Evolutionary conservation across 2,888 invertebrate genomes (phyloP), one percentile per base, ranked within the genome.

Genomic region (Hemicrepidius hirtus): DNA sequence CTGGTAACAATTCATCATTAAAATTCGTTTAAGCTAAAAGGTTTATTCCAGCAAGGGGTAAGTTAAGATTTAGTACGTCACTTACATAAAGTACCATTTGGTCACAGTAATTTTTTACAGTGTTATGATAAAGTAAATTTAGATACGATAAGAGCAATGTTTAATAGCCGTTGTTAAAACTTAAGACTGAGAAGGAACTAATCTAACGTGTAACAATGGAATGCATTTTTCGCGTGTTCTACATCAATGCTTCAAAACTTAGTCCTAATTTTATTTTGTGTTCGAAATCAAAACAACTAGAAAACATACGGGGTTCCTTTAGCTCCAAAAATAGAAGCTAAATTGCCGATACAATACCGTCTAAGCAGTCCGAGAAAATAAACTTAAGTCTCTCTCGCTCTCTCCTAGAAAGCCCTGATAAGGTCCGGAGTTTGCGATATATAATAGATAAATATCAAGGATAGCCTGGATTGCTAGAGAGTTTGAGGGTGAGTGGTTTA

Each of bases 401-500:
- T 50, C 41, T 63, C 20, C 63, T 57, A 63, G 69, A 69, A 63
- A 63, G 68, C 21, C 28, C 59, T 50, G 59, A 55, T 71, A 64
- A 65, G 55, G 59, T 65, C 59, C 55, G 35, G 16, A 28, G 64
- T 41, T 64, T 41, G 50, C 71, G 46, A 74, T 76, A 73, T 70
- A 71, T 75, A 75, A 72, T 68, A 75, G 75, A 77, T 77, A 77
- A 77, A 77, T 77, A 77, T 77, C 77, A 74, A 69, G 70, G 72
- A 66, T 72, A 66, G 62, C 63, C 44, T 44, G 57, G 68, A 72
- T 72, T 63, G 68, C 64, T 46, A 68, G 66, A 66, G 66, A 49
- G 63, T 72, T 68, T 55, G 63, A 64, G 64, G 71, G 55, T 59
- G 72, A 72, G 68, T 64, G 72, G 72, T 68, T 71, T 72, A 63